Conservation (phyloP, 2,888 invertebrate genomes). For the Augiades crinisus region DNA sequence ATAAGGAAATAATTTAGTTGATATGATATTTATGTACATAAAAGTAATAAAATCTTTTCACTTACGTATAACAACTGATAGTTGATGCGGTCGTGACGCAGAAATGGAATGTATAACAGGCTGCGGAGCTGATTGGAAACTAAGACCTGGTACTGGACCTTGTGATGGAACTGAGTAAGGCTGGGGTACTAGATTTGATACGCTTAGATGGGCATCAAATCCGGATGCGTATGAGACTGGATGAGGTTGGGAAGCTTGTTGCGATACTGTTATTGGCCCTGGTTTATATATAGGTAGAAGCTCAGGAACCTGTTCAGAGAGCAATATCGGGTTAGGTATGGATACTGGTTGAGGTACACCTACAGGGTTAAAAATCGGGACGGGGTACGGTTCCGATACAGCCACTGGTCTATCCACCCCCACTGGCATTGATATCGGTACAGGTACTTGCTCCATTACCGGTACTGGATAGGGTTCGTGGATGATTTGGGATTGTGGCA, state of each 20-base stretch:
- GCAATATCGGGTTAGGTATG: neutral
- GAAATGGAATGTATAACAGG: neutral
- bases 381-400: conserved; percentile 33
- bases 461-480: conserved; percentile 50
- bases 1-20: neutral
- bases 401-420: conserved; percentile 27
- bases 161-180: neutral
- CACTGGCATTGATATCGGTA: conserved; percentile 39
- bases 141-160: neutral
- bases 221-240: too few relatives aligned
- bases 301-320: too few relatives aligned
- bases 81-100: too few relatives aligned
- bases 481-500: neutral
- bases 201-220: too few relatives aligned
- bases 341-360: conserved; percentile 46
- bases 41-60: neutral
- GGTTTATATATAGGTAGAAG: too few relatives aligned
- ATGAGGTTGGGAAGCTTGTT: too few relatives aligned
- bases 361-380: too few relatives aligned
- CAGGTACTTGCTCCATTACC: conserved; percentile 29
- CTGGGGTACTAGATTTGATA: neutral
- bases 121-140: neutral
- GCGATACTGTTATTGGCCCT: too few relatives aligned
- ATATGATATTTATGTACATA: neutral
- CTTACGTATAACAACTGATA: conserved; percentile 4